These are phyloP conservation scores for Scatophagus argus DNA, from an alignment of 2,113 vertebrate species.

Conservation along the genomic window DNA sequence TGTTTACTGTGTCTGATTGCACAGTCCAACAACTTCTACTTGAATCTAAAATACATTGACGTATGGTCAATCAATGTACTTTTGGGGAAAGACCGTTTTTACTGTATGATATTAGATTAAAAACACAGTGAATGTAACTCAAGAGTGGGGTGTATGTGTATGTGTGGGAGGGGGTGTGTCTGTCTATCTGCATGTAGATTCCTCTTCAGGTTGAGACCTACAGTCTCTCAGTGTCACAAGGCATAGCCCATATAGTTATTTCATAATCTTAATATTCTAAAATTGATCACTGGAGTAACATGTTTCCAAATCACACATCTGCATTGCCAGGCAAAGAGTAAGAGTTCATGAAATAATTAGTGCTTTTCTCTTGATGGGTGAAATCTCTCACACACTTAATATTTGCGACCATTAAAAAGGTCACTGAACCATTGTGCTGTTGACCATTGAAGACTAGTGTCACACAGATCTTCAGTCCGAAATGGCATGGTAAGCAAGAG, in stretches of 20 bases:
- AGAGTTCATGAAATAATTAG: background rate
- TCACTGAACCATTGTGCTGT: background rate
- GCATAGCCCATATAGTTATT: background rate
- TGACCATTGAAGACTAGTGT: background rate
- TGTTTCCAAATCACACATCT: background rate
- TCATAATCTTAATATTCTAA: background rate
- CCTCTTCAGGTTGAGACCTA: background rate
- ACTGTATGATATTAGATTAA: slow-evolving; percentile 29
- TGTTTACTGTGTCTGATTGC: background rate
- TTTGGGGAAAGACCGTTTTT: slow-evolving; percentile 52
- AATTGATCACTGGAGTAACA: background rate
- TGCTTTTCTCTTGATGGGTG: background rate
- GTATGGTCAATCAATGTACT: slow-evolving; percentile 46
- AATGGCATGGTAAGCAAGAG: background rate
- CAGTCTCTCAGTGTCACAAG: background rate
- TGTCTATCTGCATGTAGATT: background rate
- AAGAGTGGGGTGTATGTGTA: background rate
- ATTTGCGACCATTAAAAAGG: background rate
- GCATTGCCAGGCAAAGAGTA: background rate
- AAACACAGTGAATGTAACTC: slow-evolving; percentile 43
- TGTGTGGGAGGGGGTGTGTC: background rate
- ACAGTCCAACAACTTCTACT: slow-evolving; percentile 43
- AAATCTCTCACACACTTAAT: background rate
- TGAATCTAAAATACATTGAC: slow-evolving; percentile 53
- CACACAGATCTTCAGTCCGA: background rate